These are phyloP conservation scores for Uropetala carovei DNA, from an alignment of 2,888 invertebrate genomes.

Conservation along the genomic window DNA sequence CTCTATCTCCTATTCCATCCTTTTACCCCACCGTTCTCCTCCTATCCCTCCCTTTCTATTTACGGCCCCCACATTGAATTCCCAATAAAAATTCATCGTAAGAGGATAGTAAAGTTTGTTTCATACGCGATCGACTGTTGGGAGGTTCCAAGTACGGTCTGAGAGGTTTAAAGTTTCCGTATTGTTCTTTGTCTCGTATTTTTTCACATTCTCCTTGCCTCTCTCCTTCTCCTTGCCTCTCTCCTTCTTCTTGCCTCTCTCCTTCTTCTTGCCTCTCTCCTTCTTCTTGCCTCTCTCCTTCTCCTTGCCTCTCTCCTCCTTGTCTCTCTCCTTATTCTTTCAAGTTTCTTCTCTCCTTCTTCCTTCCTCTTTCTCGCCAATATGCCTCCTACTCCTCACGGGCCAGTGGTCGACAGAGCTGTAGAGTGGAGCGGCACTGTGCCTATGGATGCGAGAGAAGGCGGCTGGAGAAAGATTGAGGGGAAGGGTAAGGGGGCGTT, in stretches of 20 bases:
- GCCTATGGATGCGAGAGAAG: not conserved
- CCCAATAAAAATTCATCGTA: too few species aligned
- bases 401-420: not conserved
- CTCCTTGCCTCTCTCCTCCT: not conserved
- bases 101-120: too few species aligned
- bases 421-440: slow-evolving; percentile 1
- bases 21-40: too few species aligned
- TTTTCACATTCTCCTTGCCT: too few species aligned
- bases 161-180: not conserved
- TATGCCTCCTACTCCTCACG: not conserved
- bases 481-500: too few species aligned
- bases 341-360: not conserved
- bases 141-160: not conserved
- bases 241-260: not conserved
- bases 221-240: not conserved
- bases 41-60: too few species aligned
- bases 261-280: not conserved
- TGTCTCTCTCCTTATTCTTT: not conserved
- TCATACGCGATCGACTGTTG: too few species aligned
- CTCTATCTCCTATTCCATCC: too few species aligned
- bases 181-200: not conserved
- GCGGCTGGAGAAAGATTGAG: not conserved
- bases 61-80: too few species aligned
- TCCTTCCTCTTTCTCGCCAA: not conserved
- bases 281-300: not conserved